A percentile compares a stretch with the other conserved stretches of the same genome.
Conservation (phyloP, 2,113 vertebrate genomes). For the Pelvicachromis taeniatus region DNA sequence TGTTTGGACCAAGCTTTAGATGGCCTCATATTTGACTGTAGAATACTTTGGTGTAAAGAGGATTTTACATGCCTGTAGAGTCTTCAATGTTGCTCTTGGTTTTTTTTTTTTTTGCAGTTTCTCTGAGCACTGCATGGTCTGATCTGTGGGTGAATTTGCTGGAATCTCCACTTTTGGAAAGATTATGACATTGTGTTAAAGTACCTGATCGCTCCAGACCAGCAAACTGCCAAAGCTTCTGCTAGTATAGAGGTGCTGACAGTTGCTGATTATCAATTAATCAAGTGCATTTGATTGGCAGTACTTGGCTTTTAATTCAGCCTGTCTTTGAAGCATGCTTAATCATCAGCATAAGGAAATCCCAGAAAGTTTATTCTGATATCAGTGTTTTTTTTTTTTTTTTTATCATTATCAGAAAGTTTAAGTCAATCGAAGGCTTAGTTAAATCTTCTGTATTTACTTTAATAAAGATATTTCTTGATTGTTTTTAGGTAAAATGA, state of each 20-base stretch:
- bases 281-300: not conserved
- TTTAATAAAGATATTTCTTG: not conserved
- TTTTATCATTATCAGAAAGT: not conserved
- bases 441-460: not conserved
- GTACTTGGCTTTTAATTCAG: not conserved
- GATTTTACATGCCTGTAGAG: not conserved
- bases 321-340: not conserved
- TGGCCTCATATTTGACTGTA: not conserved
- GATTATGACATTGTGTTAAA: not conserved
- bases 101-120: not conserved
- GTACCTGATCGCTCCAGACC: not conserved
- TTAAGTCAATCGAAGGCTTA: not conserved
- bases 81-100: not conserved
- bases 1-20: not conserved
- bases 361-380: not conserved
- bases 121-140: not conserved
- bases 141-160: not conserved
- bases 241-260: not conserved
- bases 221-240: not conserved
- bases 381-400: accelerated
- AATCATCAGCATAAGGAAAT: not conserved
- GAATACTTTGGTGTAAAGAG: not conserved
- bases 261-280: not conserved
- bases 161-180: not conserved
- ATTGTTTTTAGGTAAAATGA: conserved; percentile 87